Conservation (phyloP, 2,888 invertebrate genomes). For the Diarsia dahlii region DNA sequence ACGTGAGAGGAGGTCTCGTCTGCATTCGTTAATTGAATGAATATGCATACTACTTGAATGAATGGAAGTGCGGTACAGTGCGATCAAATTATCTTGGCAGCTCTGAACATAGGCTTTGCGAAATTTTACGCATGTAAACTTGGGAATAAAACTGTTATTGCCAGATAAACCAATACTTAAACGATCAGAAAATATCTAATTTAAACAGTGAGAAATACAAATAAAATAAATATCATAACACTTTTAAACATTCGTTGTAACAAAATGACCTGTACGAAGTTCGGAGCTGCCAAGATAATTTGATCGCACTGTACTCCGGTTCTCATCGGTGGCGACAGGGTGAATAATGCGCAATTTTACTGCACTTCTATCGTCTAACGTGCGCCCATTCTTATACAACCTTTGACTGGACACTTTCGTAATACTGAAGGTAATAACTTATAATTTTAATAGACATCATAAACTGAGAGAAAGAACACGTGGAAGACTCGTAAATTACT, state of each 20-base stretch:
- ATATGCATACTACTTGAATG: constrained; percentile 44
- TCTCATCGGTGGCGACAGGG: constrained; percentile 19
- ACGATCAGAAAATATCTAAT: no score
- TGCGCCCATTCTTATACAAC: constrained; percentile 2
- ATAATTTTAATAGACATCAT: constrained; percentile 37
- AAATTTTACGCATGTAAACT: no score
- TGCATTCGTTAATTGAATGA: constrained; percentile 46
- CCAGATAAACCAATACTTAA: no score
- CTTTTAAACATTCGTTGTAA: no score
- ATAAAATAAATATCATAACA: no score
- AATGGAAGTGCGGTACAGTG: constrained; percentile 39
- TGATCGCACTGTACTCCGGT: no score
- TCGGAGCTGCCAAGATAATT: no score
- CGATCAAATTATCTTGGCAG: no score
- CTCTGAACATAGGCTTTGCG: no score
- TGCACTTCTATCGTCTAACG: constrained; percentile 12
- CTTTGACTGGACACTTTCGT: constrained; percentile 26
- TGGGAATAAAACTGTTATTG: no score
- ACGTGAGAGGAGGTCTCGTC: constrained; percentile 16
- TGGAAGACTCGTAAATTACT: constrained; percentile 35
- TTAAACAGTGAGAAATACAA: no score
- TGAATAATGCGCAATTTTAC: constrained; percentile 25
- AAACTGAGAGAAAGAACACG: constrained; percentile 31
- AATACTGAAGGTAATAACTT: constrained; percentile 29
- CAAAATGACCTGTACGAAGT: no score